phyloP scores from a whole-genome alignment of 2,113 vertebrate genomes.

The Anguilla japonica region DNA sequence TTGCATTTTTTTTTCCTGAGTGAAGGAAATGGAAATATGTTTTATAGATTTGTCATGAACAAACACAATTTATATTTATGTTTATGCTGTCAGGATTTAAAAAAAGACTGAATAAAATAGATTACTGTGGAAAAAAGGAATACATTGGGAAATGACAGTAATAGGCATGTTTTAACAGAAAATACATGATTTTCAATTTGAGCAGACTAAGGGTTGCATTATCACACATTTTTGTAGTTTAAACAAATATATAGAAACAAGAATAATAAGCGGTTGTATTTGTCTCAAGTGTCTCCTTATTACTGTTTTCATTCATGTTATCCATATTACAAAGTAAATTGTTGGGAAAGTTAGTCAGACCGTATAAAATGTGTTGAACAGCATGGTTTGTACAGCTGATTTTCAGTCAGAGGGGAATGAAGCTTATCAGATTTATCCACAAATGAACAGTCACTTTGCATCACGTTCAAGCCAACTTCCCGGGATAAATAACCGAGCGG shows the following conservation, averaged over 20 bases:
- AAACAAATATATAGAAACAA: constrained; percentile 1
- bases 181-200: not conserved
- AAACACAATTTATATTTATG: constrained; percentile 9
- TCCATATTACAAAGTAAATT: not conserved
- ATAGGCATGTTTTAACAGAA: not conserved
- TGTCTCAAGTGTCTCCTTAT: not conserved
- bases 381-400: not conserved
- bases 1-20: constrained; percentile 6
- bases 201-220: not conserved
- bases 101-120: not conserved
- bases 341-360: not conserved
- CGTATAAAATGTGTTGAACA: not conserved
- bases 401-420: not conserved
- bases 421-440: constrained; percentile 11
- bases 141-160: constrained; percentile 1
- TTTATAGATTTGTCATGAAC: constrained; percentile 13
- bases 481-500: constrained; percentile 21
- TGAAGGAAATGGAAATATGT: not conserved
- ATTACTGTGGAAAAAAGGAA: not conserved
- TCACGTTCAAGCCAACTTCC: constrained; percentile 14
- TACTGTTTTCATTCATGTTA: not conserved
- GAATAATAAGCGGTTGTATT: not conserved
- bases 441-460: constrained; percentile 22
- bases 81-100: constrained; percentile 1
- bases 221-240: not conserved